Base-by-base conservation (phyloP, 2,888 invertebrate species). In the Nymphalis urticae region DNA sequence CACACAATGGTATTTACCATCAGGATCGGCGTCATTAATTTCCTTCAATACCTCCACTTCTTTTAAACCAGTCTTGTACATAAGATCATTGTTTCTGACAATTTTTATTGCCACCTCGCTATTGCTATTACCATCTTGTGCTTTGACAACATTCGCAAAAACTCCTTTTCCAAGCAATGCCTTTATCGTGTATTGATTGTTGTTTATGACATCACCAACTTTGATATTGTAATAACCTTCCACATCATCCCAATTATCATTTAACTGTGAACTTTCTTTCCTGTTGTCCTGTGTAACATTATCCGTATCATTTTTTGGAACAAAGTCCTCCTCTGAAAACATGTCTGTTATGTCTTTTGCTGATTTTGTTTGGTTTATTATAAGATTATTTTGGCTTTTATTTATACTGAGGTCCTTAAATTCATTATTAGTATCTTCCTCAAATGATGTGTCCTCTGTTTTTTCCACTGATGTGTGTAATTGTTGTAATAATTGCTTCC, bases 171-270 rank as follows among this genome's bases (percentile, higher is more conserved):
- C 99, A 0, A 99, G 97, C 86, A 98, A 97, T 48, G 98, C 98
- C 89, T 97, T 98, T 1, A 99, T 98, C 68, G 96, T 95, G 84
- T 99, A 99, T 70, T 98, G 95, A 65, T 94, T 95, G 88, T 94
- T 94, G 87, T 99, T 92, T 7, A 97, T 94, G 24, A 83, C 85
- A 92, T 99, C 99, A 16, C 99, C 98, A 79, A 98, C 96, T 77
- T 97, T 94, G 42, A 99, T 97, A 71, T 96, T 93, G 85, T 99
- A 99, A 88, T 99, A 99, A 59, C 99, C 99, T 87, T 99, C 99
- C 6, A 97, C 96, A 93, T 99, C 99, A 87, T 99, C 99, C 98
- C 99, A 99, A 86, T 99, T 99, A 85, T 99, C 99, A 7, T 96
- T 97, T 72, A 97, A 96, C 17, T 97, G 97, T 88, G 97, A 96